phyloP scores from a whole-genome alignment of 2,888 invertebrate species.

The Rhopalosiphum nymphaeae region DNA sequence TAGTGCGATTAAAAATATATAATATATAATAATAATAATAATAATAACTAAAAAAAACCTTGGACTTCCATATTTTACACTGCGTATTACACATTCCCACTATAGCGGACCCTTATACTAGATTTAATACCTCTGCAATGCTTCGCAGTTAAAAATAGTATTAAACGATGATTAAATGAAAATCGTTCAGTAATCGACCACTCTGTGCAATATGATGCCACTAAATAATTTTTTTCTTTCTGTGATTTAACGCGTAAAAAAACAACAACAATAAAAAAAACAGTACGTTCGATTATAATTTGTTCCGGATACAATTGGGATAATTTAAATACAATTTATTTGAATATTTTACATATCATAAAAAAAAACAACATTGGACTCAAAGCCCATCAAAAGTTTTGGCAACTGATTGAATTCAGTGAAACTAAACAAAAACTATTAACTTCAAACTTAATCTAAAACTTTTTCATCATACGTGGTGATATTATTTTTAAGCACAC shows the following conservation, averaged over 20 bases:
- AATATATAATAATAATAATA: conserved; percentile 26
- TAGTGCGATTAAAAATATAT: conserved; percentile 35
- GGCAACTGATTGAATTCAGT: not conserved
- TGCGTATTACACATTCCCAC: conserved; percentile 28
- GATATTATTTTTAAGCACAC: not conserved
- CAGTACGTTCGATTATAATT: not conserved
- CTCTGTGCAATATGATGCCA: not conserved
- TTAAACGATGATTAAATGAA: conserved; percentile 38
- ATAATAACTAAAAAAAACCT: conserved; percentile 1
- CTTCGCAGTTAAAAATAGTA: not conserved
- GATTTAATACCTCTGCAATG: not conserved
- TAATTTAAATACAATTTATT: not conserved
- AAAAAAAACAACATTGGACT: not conserved
- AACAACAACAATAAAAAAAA: not conserved
- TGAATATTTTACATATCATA: not conserved
- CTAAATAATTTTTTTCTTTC: not conserved
- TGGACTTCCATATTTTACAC: conserved; percentile 36
- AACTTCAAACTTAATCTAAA: not conserved
- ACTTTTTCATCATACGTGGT: not conserved
- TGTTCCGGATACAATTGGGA: not conserved
- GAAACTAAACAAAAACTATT: not conserved
- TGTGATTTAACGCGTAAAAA: not conserved
- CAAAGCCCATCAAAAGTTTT: not conserved
- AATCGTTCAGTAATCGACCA: conserved; percentile 12
- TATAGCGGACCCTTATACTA: conserved; percentile 14